Percentiles rank a stretch among this genome's conserved stretches.
Conservation (phyloP, 2,888 invertebrate species). For the Drosophila barbarae region DNA sequence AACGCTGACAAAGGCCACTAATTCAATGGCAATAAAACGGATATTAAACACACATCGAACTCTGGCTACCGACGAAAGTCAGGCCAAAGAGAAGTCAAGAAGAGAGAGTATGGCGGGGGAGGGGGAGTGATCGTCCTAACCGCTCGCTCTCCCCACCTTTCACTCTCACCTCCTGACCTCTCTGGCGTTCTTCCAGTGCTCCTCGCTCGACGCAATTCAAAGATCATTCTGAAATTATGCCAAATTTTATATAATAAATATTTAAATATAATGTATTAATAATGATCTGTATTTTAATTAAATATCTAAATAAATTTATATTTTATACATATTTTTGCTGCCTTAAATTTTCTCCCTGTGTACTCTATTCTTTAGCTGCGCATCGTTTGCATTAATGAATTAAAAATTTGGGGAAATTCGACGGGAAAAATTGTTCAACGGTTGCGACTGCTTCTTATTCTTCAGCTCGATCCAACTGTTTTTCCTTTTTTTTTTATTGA, state of each 20-base stretch:
- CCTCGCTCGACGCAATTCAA: not conserved
- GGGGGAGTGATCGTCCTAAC: constrained; percentile 13
- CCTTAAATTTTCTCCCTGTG: not conserved
- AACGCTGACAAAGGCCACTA: constrained; percentile 74
- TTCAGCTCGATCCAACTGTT: constrained; percentile 19
- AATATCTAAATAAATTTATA: too few species aligned
- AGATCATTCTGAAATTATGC: not conserved
- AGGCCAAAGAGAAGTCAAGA: constrained; percentile 10
- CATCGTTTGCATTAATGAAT: constrained; percentile 63
- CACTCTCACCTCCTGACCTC: not conserved
- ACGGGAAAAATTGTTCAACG: constrained; percentile 44
- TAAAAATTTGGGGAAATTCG: constrained; percentile 34
- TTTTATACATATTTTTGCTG: not conserved
- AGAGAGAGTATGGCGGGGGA: constrained; percentile 6
- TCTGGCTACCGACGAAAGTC: constrained; percentile 58
- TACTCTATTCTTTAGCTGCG: not conserved
- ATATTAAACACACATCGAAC: constrained; percentile 74
- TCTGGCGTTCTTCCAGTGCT: not conserved
- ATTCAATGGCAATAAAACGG: constrained; percentile 75
- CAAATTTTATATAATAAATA: not conserved
- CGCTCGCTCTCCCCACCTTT: constrained; percentile 6
- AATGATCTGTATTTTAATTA: not conserved
- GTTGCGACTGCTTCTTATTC: constrained; percentile 22
- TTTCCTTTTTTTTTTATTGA: constrained; percentile 12
- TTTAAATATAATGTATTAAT: too few species aligned